A percentile compares a stretch with the other conserved stretches of the same genome.
phyloP scores from a whole-genome alignment of 2,888 invertebrate species.

The Allygus modestus region DNA sequence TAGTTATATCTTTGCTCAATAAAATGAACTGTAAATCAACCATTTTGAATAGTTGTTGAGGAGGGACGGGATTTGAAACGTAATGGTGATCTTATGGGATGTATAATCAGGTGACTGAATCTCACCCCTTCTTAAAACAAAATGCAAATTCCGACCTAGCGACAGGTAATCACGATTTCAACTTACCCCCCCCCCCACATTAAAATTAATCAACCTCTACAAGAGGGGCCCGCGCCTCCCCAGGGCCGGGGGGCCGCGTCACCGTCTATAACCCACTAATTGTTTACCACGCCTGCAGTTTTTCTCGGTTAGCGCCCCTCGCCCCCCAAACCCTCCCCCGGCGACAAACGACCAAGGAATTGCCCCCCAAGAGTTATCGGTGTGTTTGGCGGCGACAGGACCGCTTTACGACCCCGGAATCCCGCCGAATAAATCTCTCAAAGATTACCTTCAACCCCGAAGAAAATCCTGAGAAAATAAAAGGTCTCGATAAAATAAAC shows the following conservation, averaged over 20 bases:
- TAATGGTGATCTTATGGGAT: no score
- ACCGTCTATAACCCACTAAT: conserved; percentile 16
- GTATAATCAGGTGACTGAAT: no score
- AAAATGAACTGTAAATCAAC: no score
- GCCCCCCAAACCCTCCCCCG: neutral
- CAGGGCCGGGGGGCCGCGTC: neutral
- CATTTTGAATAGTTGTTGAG: no score
- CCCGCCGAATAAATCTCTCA: neutral
- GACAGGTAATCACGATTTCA: neutral
- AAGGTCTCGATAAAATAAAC: neutral
- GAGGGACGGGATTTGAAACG: no score
- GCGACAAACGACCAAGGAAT: conserved; percentile 35
- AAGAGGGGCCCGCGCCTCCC: no score
- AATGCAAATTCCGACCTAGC: no score
- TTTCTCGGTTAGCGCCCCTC: conserved; percentile 32
- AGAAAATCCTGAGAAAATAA: neutral
- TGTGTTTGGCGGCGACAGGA: conserved; percentile 3
- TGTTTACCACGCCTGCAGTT: conserved; percentile 24
- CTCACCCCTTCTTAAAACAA: no score
- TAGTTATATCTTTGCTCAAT: no score
- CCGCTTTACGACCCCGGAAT: neutral
- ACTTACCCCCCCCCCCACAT: neutral
- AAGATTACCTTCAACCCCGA: neutral
- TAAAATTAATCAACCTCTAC: conserved; percentile 26
- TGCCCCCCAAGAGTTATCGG: conserved; percentile 26